These are phyloP conservation scores for Callaeas wilsoni DNA, from an alignment of 2,113 vertebrate genomes.

Conservation along the genomic window DNA sequence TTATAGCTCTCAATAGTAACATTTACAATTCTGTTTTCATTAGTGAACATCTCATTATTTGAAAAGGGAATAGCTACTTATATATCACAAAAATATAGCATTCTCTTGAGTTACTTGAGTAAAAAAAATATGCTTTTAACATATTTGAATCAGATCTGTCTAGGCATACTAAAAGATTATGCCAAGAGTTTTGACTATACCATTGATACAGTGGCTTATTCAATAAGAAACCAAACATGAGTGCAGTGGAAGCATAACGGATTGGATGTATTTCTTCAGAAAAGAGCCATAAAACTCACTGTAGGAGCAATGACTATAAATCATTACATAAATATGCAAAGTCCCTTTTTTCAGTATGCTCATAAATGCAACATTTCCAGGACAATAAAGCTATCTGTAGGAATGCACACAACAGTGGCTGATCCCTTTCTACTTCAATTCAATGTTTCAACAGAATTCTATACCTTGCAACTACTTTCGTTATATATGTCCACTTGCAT, in stretches of 20 bases:
- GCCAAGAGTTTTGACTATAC: neutral
- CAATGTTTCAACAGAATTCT: neutral
- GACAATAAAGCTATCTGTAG: neutral
- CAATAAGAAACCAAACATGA: neutral
- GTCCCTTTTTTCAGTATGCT: neutral
- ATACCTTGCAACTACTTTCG: neutral
- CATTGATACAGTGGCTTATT: neutral
- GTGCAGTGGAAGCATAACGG: neutral
- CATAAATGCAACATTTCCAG: neutral
- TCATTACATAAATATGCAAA: neutral
- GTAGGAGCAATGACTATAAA: neutral
- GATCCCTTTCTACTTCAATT: neutral
- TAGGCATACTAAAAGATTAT: neutral
- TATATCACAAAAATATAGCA: neutral
- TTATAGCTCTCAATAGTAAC: neutral
- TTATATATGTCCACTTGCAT: neutral
- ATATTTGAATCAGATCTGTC: neutral
- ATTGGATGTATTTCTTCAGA: neutral
- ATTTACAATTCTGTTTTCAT: slow-evolving; percentile 34
- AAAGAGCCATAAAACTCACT: neutral
- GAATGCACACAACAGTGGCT: neutral
- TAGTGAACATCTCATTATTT: neutral
- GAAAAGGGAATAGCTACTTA: neutral
- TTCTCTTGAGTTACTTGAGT: neutral
- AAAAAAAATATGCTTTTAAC: neutral